A percentile compares a stretch with the other conserved stretches of the same genome.
phyloP scores from a whole-genome alignment of 2,888 invertebrate genomes.

The Diarsia dahlii region DNA sequence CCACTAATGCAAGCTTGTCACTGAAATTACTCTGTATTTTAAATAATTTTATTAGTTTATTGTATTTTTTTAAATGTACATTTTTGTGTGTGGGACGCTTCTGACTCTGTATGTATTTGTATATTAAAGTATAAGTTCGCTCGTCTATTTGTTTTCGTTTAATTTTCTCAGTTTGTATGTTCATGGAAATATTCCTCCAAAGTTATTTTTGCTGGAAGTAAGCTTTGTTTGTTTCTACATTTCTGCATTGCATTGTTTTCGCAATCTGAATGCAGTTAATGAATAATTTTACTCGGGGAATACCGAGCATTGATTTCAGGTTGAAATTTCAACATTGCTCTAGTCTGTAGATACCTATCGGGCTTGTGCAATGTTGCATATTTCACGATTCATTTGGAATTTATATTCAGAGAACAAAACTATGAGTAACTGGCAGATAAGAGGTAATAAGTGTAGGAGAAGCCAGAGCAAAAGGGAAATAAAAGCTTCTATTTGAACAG shows the following conservation, averaged over 20 bases:
- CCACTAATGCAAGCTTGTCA: conserved; percentile 67
- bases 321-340: conserved; percentile 6
- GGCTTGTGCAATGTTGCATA: background rate
- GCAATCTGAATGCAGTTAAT: conserved; percentile 30
- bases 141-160: conserved; percentile 52
- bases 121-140: conserved; percentile 76
- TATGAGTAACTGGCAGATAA: background rate
- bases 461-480: too few relatives aligned
- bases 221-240: background rate
- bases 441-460: background rate
- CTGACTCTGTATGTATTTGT: conserved; percentile 61
- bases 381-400: background rate
- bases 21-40: conserved; percentile 43
- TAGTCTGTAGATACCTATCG: background rate
- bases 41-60: conserved; percentile 38
- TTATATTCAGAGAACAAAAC: background rate
- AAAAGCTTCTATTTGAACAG: too few relatives aligned
- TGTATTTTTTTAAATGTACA: conserved; percentile 41
- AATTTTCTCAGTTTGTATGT: background rate
- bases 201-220: background rate
- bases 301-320: background rate
- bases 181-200: background rate
- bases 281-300: conserved; percentile 13
- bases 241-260: conserved; percentile 9
- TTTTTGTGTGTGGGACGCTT: conserved; percentile 49